Conservation (phyloP, 2,113 vertebrate species). For the Pseudolaguvia tuberculata region DNA sequence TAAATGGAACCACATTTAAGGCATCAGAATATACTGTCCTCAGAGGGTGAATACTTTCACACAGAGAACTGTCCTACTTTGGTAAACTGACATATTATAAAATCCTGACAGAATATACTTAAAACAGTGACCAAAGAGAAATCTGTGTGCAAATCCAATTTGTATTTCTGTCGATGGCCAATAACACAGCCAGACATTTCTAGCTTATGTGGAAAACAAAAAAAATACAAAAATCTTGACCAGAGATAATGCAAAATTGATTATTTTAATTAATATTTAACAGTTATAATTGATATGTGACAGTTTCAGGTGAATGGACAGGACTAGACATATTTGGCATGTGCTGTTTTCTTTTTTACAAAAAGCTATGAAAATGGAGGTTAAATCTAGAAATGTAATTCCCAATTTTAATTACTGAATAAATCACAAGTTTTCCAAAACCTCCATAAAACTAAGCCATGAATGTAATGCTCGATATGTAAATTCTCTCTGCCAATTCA, state of each 20-base stretch:
- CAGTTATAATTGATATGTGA: slow-evolving; percentile 11
- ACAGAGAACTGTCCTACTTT: slow-evolving; percentile 12
- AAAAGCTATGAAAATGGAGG: neutral
- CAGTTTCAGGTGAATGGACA: neutral
- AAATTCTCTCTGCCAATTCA: neutral
- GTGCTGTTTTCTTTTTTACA: neutral
- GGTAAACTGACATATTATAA: slow-evolving; percentile 12
- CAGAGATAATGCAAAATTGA: slow-evolving; percentile 11
- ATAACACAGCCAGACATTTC: neutral
- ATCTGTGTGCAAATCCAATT: neutral
- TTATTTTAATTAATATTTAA: slow-evolving; percentile 10
- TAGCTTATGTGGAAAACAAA: slow-evolving; percentile 2
- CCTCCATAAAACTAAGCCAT: slow-evolving; percentile 11
- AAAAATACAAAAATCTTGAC: slow-evolving; percentile 8
- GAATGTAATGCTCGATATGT: neutral
- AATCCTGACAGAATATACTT: slow-evolving; percentile 12
- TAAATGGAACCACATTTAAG: slow-evolving; percentile 34
- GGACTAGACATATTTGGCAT: neutral
- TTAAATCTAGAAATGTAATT: neutral
- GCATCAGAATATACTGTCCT: slow-evolving; percentile 22
- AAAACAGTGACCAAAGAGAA: neutral
- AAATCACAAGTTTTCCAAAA: slow-evolving; percentile 5
- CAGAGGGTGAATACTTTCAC: slow-evolving; percentile 29
- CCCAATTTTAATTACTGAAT: slow-evolving; percentile 4
- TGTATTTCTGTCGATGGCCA: no score